Percentiles rank a stretch among this genome's conserved stretches.
Conservation (phyloP, 1,140 invertebrate species). For the Brachionus koreanus region DNA sequence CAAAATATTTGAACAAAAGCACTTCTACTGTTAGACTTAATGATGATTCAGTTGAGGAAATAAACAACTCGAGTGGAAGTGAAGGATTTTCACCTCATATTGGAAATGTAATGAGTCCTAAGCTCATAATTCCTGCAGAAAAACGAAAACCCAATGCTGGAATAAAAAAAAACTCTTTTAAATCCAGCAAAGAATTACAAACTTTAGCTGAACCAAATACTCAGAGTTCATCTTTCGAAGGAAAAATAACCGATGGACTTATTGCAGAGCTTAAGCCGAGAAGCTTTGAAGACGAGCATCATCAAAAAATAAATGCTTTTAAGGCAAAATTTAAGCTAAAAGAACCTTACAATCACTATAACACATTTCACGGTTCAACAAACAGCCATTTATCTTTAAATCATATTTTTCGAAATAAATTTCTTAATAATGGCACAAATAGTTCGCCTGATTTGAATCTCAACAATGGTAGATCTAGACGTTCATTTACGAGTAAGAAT, state of each 20-base stretch:
- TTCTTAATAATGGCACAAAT: slow-evolving; percentile 23
- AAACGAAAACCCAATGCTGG: background rate
- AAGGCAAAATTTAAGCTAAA: slow-evolving; percentile 7
- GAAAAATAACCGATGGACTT: background rate
- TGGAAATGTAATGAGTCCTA: background rate
- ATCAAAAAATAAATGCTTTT: slow-evolving; percentile 22
- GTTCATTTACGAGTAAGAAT: slow-evolving; percentile 29
- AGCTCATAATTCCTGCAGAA: background rate
- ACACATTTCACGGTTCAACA: slow-evolving; percentile 40
- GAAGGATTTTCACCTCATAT: slow-evolving; percentile 15
- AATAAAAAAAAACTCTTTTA: background rate
- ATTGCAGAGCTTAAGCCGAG: slow-evolving; percentile 16
- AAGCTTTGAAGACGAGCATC: slow-evolving; percentile 43
- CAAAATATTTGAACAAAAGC: slow-evolving; percentile 33
- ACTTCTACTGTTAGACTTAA: background rate
- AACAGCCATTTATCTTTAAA: background rate
- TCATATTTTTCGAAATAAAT: background rate
- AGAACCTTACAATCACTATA: slow-evolving; percentile 28
- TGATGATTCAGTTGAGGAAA: slow-evolving; percentile 19
- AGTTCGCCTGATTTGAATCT: slow-evolving; percentile 41
- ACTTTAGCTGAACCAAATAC: slow-evolving; percentile 15
- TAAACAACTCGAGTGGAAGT: slow-evolving; percentile 7
- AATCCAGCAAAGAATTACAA: background rate
- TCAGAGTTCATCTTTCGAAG: background rate
- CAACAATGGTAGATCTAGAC: background rate